Conservation (phyloP, 2,113 vertebrate genomes). For the Microcebus jonahi region DNA sequence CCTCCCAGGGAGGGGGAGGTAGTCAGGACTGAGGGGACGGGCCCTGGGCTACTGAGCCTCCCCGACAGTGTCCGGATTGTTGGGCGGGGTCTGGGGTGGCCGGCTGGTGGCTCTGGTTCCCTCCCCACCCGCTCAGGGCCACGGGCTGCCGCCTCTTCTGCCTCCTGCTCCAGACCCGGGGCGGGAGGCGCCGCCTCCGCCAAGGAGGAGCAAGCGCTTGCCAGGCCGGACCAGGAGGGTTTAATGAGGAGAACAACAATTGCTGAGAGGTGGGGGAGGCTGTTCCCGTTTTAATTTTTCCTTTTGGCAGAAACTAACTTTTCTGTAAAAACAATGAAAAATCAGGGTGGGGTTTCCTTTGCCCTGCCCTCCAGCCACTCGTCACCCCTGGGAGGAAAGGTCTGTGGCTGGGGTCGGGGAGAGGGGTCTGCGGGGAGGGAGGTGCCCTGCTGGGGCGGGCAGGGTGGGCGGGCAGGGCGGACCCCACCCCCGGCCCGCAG, state of each 20-base stretch:
- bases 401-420: neutral
- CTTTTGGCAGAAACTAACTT: slow-evolving; percentile 66
- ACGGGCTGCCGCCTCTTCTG: neutral
- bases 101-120: neutral
- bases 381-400: neutral
- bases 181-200: neutral
- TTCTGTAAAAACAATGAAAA: slow-evolving; percentile 77
- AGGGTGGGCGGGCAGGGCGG: neutral
- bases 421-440: neutral
- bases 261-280: neutral
- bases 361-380: neutral
- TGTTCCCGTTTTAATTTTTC: slow-evolving; percentile 59
- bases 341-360: slow-evolving; percentile 70
- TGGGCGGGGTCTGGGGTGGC: neutral
- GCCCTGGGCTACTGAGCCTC: neutral
- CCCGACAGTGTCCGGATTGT: fast-evolving
- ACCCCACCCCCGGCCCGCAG: no score
- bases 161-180: neutral
- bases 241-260: neutral
- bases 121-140: fast-evolving
- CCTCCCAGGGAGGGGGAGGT: neutral
- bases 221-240: neutral
- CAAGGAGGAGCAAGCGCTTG: neutral
- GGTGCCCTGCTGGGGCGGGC: neutral
- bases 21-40: neutral